Conservation (phyloP, 2,888 invertebrate genomes). For the Lasioglossum lativentre region DNA sequence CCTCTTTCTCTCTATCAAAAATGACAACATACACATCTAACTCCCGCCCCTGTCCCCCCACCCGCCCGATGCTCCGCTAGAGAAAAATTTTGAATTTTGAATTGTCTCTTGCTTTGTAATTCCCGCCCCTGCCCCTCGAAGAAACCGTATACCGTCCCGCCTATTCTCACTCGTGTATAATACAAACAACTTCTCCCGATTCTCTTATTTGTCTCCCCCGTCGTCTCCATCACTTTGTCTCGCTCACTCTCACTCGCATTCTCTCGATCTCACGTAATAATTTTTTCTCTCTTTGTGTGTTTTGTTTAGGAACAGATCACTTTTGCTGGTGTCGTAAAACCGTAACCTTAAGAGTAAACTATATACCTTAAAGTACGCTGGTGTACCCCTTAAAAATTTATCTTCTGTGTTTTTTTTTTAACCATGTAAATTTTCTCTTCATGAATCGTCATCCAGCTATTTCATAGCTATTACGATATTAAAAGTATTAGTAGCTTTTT, state of each 20-base stretch:
- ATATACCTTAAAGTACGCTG: conserved; percentile 72
- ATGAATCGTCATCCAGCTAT: conserved; percentile 81
- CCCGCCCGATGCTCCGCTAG: conserved; percentile 48
- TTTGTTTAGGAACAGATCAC: conserved; percentile 79
- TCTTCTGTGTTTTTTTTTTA: conserved; percentile 41
- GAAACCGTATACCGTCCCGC: conserved; percentile 33
- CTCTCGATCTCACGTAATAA: background rate
- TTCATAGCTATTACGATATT: conserved; percentile 79
- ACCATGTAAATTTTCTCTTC: conserved; percentile 39
- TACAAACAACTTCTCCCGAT: conserved; percentile 23
- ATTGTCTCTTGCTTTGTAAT: conserved; percentile 64
- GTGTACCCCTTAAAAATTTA: conserved; percentile 74
- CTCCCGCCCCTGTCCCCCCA: background rate
- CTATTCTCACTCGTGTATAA: conserved; percentile 46
- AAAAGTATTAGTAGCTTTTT: conserved; percentile 60
- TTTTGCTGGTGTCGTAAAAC: conserved; percentile 74
- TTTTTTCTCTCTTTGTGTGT: conserved; percentile 25
- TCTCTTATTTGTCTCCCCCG: background rate
- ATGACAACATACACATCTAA: conserved; percentile 76
- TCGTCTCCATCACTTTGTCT: background rate
- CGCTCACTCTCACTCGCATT: background rate
- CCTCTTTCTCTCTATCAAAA: conserved; percentile 78
- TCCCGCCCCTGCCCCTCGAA: background rate
- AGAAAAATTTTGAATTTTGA: conserved; percentile 84
- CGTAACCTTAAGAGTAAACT: conserved; percentile 53